These are phyloP conservation scores for Mimachlamys varia DNA, from an alignment of 2,888 invertebrate genomes.

Conservation along the genomic window DNA sequence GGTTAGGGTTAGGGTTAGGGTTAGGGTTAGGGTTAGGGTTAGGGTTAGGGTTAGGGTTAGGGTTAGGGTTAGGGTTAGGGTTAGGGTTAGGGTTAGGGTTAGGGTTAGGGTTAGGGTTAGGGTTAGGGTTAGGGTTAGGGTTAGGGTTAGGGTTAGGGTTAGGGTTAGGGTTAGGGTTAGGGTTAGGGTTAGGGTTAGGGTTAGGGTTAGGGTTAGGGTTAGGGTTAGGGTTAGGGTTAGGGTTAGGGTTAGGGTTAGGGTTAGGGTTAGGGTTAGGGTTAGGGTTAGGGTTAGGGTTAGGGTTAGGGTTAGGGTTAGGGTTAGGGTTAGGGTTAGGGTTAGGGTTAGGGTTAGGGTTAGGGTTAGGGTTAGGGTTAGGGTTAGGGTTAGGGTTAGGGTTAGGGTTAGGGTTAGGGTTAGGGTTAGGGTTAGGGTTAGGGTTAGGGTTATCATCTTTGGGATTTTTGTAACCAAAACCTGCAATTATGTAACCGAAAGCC, in stretches of 20 bases:
- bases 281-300: constrained; percentile 61
- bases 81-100: no score
- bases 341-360: constrained; percentile 57
- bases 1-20: no score
- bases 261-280: constrained; percentile 47
- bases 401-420: constrained; percentile 60
- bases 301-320: constrained; percentile 57
- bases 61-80: no score
- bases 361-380: constrained; percentile 53
- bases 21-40: no score
- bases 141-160: no score
- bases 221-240: constrained; percentile 52
- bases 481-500: no score
- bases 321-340: constrained; percentile 60
- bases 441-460: no score
- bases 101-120: no score
- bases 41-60: no score
- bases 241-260: constrained; percentile 47
- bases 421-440: no score
- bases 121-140: no score
- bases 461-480: no score
- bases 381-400: constrained; percentile 64
- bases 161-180: constrained; percentile 23
- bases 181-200: constrained; percentile 40
- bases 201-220: constrained; percentile 49